These are phyloP conservation scores for Platysternon megacephalum DNA, from an alignment of 2,113 vertebrate species.

Conservation along the genomic window DNA sequence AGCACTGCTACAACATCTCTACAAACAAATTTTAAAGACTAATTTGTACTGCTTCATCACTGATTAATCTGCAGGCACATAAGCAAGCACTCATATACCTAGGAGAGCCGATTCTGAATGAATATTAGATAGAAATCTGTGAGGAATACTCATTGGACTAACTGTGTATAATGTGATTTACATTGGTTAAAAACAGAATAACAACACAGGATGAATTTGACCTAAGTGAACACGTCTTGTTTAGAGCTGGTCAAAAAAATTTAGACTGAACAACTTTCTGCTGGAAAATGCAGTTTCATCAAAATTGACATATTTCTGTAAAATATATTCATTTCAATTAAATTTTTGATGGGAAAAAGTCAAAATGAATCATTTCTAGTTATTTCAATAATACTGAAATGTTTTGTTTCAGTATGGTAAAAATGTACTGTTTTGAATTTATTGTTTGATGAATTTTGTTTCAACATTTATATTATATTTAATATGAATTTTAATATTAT, in stretches of 20 bases:
- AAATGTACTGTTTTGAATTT: neutral
- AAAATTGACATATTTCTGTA: neutral
- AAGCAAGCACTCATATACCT: neutral
- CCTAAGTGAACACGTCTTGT: neutral
- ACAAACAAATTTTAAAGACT: neutral
- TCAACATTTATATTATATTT: neutral
- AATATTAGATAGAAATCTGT: constrained; percentile 6
- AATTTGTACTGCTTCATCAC: neutral
- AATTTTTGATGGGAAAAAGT: neutral
- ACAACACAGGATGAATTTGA: neutral
- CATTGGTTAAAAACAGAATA: neutral
- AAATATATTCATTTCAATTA: neutral
- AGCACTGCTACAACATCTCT: neutral
- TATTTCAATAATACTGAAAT: neutral
- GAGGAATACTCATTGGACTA: constrained; percentile 16
- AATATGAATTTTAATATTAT: neutral
- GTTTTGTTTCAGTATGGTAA: neutral
- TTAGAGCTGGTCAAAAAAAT: neutral
- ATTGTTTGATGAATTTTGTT: neutral
- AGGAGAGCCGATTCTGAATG: constrained; percentile 11
- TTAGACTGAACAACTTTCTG: neutral
- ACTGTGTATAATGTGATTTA: neutral
- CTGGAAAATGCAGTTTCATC: neutral
- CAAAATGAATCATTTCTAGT: neutral
- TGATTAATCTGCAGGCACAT: neutral